Conservation (phyloP, 53 echinoderm and acorn worm species). For the Holothuria scabra region DNA sequence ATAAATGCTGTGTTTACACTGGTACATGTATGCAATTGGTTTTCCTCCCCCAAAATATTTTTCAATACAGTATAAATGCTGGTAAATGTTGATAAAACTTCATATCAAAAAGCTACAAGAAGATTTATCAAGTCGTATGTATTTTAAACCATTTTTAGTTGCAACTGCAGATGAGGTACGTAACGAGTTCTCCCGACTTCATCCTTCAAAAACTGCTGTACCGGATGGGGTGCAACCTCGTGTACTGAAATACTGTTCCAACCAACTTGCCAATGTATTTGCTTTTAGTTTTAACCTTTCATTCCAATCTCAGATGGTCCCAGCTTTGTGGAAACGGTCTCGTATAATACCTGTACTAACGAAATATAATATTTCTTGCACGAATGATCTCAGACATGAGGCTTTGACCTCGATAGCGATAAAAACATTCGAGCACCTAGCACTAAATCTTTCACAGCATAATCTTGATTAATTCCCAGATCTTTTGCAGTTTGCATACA, state of each 20-base stretch:
- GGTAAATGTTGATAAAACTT: too few relatives aligned
- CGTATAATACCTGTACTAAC: background rate
- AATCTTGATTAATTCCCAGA: constrained; percentile 21
- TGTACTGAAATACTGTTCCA: constrained; percentile 1
- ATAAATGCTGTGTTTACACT: too few relatives aligned
- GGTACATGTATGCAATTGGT: too few relatives aligned
- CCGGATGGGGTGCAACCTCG: background rate
- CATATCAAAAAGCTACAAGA: too few relatives aligned
- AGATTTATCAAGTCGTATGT: too few relatives aligned
- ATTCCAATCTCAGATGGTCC: too few relatives aligned
- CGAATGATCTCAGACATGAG: constrained; percentile 31
- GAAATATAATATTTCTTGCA: background rate
- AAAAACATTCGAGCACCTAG: constrained; percentile 24
- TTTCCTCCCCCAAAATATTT: too few relatives aligned
- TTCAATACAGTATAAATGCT: too few relatives aligned
- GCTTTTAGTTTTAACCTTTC: background rate
- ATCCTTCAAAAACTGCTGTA: too few relatives aligned
- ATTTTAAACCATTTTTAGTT: too few relatives aligned
- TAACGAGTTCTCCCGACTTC: too few relatives aligned
- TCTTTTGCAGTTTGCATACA: constrained; percentile 41
- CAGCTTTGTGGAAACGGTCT: constrained; percentile 8
- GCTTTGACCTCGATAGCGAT: constrained; percentile 53
- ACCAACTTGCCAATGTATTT: constrained; percentile 3
- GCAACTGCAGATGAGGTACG: too few relatives aligned
- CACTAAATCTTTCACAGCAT: constrained; percentile 16